phyloP scores from a whole-genome alignment of 2,888 invertebrate genomes.

The Fissipunctia ypsillon region DNA sequence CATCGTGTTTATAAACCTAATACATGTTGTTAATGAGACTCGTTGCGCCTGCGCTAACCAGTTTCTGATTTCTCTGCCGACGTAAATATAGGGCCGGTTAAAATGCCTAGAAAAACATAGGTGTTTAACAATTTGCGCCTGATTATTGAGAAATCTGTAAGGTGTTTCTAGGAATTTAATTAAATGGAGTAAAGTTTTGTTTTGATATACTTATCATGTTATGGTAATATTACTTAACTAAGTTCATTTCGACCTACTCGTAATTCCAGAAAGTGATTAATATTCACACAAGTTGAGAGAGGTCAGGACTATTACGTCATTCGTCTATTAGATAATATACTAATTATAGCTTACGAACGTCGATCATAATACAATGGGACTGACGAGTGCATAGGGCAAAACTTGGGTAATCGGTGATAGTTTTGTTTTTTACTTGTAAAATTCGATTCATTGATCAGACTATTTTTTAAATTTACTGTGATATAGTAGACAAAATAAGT shows the following conservation, averaged over 20 bases:
- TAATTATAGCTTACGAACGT: constrained; percentile 13
- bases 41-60: constrained; percentile 62
- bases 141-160: constrained; percentile 38
- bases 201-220: not conserved
- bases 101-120: constrained; percentile 29
- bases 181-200: not conserved
- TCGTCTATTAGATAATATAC: constrained; percentile 19
- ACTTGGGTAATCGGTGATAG: too few relatives aligned
- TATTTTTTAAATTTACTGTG: too few relatives aligned
- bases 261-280: constrained; percentile 29
- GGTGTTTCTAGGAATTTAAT: not conserved
- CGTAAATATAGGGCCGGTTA: constrained; percentile 51
- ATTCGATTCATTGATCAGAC: too few relatives aligned
- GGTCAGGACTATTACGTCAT: constrained; percentile 36
- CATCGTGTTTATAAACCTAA: constrained; percentile 68
- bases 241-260: constrained; percentile 22
- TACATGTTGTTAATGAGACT: constrained; percentile 74
- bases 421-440: too few relatives aligned
- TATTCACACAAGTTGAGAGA: constrained; percentile 30
- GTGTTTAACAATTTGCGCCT: constrained; percentile 1
- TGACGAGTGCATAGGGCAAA: not conserved
- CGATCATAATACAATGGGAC: not conserved
- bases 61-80: constrained; percentile 68
- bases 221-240: constrained; percentile 12
- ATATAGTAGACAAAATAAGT: too few relatives aligned